Evolutionary conservation across 2,797 vertebrate species (phyloP).

Genomic region (Hydrolagus colliei): DNA sequence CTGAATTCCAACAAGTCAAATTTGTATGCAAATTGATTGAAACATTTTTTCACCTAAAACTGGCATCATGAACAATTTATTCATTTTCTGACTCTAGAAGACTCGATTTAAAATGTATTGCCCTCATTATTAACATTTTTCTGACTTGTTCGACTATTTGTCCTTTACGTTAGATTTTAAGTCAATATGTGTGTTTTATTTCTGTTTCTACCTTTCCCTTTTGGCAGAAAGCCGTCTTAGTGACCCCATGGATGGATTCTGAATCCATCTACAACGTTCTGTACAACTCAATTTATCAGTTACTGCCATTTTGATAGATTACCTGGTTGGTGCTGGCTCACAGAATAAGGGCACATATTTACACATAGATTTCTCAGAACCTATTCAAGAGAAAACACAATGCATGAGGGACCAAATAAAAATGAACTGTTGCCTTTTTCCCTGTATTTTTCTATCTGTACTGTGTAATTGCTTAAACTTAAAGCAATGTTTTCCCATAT

Average conservation of each 20-base stretch:
- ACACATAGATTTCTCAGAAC: slow-evolving; percentile 5
- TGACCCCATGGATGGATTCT: not conserved
- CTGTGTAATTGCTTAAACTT: not conserved
- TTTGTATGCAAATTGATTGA: not conserved
- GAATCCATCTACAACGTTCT: not conserved
- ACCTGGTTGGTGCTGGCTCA: not conserved
- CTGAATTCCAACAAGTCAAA: not conserved
- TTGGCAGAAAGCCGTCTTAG: not conserved
- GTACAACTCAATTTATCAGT: not conserved
- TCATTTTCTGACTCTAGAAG: not conserved
- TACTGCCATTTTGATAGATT: slow-evolving; percentile 12
- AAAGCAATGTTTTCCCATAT: not conserved
- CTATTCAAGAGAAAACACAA: not conserved
- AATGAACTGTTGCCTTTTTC: not conserved
- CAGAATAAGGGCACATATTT: not conserved
- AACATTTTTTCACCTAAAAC: not conserved
- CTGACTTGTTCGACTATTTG: not conserved
- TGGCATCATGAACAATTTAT: not conserved
- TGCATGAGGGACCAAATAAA: not conserved
- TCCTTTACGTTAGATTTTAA: no score
- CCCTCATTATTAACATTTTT: not conserved
- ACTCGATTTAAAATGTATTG: slow-evolving; percentile 2
- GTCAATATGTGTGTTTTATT: not conserved
- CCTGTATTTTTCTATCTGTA: not conserved
- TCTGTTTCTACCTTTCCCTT: no score